A percentile compares a stretch with the other conserved stretches of the same genome.
Conservation (phyloP, 2,113 vertebrate species). For the Campylorhamphus procurvoides region DNA sequence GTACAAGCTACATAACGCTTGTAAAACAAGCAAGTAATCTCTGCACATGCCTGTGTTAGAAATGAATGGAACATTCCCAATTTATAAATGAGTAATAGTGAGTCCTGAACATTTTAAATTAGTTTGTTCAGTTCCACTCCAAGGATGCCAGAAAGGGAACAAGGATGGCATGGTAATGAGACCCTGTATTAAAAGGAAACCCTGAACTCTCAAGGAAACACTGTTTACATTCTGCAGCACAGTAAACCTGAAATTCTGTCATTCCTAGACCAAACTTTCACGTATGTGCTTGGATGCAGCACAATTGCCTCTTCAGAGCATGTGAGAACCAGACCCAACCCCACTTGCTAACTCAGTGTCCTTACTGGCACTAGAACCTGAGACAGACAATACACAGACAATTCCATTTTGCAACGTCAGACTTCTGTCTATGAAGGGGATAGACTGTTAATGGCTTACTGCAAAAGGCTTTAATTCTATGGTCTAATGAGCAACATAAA, state of each 20-base stretch:
- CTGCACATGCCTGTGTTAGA: background rate
- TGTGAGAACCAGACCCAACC: background rate
- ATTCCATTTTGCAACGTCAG: background rate
- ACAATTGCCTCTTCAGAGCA: background rate
- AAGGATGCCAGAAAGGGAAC: background rate
- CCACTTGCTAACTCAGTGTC: background rate
- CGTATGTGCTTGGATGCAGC: background rate
- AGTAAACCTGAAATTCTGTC: background rate
- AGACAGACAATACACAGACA: background rate
- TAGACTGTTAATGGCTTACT: background rate
- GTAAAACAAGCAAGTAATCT: constrained; percentile 36
- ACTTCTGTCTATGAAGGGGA: background rate
- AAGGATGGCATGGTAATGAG: background rate
- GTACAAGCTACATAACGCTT: background rate
- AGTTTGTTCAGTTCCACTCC: background rate
- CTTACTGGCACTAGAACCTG: background rate
- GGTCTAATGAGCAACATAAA: background rate
- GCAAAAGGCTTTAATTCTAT: background rate
- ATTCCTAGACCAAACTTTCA: background rate
- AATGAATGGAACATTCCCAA: background rate
- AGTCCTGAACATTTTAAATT: background rate
- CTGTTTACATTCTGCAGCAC: background rate
- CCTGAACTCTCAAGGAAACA: rapidly evolving
- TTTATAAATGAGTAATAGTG: background rate
- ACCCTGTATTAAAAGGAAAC: background rate